Evolutionary conservation across 2,113 vertebrate species (phyloP).

Genomic region (Aepyceros melampus): DNA sequence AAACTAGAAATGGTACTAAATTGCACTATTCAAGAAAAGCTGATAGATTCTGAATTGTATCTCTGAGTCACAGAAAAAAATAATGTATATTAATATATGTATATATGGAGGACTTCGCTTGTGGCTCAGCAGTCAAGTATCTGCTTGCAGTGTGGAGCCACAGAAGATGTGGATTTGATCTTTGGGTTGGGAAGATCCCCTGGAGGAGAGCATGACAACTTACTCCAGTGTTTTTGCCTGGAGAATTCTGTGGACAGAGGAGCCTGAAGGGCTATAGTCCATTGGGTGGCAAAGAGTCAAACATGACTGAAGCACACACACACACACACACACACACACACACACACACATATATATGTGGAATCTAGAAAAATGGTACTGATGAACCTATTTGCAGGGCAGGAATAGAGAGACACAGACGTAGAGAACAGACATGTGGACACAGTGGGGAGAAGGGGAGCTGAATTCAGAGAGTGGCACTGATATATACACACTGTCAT

Average conservation of each 20-base stretch:
- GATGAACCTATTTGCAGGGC: neutral
- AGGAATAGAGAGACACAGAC: neutral
- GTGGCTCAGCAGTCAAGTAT: neutral
- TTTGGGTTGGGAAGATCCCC: neutral
- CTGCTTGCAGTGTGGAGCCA: neutral
- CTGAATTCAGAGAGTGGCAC: neutral
- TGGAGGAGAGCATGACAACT: neutral
- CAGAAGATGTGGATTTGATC: neutral
- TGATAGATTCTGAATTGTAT: neutral
- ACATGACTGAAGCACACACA: neutral
- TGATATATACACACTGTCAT: neutral
- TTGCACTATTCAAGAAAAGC: neutral
- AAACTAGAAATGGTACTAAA: neutral
- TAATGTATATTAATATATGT: neutral
- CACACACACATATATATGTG: neutral
- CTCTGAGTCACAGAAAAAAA: neutral
- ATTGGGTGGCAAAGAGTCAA: neutral
- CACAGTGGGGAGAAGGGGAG: neutral
- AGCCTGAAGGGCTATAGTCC: neutral
- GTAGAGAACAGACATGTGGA: neutral
- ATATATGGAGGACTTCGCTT: neutral
- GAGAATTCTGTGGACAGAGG: neutral
- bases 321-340: neutral
- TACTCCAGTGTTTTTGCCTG: neutral
- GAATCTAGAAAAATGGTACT: neutral